A percentile compares a stretch with the other conserved stretches of the same genome.
phyloP scores from a whole-genome alignment of 2,113 vertebrate genomes.

The Amphilophus citrinellus region DNA sequence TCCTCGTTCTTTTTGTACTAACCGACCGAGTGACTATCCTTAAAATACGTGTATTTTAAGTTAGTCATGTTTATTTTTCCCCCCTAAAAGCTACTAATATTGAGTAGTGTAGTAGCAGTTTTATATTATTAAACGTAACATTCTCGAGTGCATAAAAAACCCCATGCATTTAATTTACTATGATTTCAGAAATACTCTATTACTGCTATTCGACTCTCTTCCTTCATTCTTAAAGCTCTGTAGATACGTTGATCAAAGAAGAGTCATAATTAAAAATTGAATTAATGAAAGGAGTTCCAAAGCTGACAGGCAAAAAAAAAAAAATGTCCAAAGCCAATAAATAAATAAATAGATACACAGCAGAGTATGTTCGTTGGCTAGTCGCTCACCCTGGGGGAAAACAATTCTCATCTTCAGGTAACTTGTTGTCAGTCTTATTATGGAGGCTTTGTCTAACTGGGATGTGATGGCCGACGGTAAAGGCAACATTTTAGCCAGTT shows the following conservation, averaged over 20 bases:
- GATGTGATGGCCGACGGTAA: constrained; percentile 95
- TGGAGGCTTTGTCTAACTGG: constrained; percentile 97
- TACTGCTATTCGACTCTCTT: too few relatives aligned
- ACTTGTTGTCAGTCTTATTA: constrained; percentile 96
- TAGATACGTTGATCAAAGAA: background rate
- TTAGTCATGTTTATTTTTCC: background rate
- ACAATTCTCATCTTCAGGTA: constrained; percentile 93
- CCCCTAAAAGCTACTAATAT: background rate
- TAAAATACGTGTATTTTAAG: background rate
- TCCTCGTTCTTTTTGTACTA: background rate
- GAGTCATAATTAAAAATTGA: background rate
- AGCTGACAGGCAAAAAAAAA: background rate
- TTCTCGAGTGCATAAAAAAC: too few relatives aligned
- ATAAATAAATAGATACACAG: background rate
- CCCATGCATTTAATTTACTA: background rate
- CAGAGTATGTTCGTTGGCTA: background rate
- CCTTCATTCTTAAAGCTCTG: background rate
- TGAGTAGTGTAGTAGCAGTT: background rate
- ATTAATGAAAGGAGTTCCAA: background rate
- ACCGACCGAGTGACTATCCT: background rate
- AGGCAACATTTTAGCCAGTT: constrained; percentile 95
- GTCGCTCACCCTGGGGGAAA: constrained; percentile 78
- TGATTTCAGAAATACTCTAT: too few relatives aligned
- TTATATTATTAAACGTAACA: background rate
- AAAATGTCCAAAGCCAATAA: background rate